Evolutionary conservation across 2,888 invertebrate species (phyloP).

Genomic region (Linyphia triangularis): DNA sequence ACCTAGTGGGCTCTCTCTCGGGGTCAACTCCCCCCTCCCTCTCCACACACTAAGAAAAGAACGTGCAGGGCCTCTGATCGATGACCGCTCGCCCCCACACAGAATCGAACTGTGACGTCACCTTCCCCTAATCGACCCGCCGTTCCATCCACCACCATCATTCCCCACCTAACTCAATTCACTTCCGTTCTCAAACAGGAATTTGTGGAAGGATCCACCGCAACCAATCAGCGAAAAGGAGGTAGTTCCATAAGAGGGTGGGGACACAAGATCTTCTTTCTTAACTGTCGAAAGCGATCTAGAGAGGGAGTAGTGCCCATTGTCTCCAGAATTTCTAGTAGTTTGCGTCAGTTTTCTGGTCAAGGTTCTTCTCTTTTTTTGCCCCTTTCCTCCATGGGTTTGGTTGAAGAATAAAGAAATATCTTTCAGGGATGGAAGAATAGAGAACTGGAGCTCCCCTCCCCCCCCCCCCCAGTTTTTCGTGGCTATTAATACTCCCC

Average conservation of each 20-base stretch:
- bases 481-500: neutral
- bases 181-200: neutral
- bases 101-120: conserved; percentile 42
- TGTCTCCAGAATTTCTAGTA: neutral
- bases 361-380: neutral
- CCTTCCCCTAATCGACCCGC: conserved; percentile 8
- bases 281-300: no score
- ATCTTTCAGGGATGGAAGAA: no score
- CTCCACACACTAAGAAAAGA: neutral
- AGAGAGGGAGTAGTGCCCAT: no score
- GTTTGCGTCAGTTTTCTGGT: neutral
- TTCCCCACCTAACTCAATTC: neutral
- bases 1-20: neutral
- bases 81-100: conserved; percentile 16
- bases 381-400: neutral
- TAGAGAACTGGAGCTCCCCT: no score
- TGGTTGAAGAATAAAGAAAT: neutral
- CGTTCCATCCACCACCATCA: neutral
- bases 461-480: neutral
- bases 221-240: conserved; percentile 3
- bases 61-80: neutral
- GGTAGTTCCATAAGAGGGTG: conserved; percentile 24
- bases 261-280: neutral
- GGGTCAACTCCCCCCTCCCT: neutral
- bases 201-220: neutral